Evolutionary conservation across 2,113 vertebrate genomes (phyloP).

Genomic region (Myiozetetes cayanensis): DNA sequence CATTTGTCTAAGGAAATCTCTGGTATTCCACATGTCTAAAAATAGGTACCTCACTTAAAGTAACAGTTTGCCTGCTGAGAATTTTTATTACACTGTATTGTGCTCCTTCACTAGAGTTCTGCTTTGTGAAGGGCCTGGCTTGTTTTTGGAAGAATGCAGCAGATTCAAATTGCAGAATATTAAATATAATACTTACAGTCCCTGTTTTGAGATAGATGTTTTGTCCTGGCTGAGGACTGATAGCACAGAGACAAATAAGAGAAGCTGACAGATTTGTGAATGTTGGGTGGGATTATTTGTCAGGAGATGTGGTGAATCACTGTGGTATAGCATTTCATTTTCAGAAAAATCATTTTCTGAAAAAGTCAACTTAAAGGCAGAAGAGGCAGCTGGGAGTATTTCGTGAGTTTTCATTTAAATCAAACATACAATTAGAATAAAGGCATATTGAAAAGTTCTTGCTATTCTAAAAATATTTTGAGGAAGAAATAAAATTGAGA

Average conservation of each 20-base stretch:
- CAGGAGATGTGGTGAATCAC: slow-evolving; percentile 14
- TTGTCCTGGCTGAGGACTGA: background rate
- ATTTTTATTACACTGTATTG: background rate
- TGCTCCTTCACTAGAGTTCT: background rate
- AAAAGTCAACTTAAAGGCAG: background rate
- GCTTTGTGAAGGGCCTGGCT: background rate
- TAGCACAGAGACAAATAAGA: slow-evolving; percentile 1
- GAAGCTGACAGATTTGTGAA: background rate
- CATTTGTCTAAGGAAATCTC: background rate
- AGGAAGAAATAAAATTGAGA: background rate
- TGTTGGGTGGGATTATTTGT: slow-evolving; percentile 20
- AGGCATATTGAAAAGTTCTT: background rate
- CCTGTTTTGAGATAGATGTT: background rate
- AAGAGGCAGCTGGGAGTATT: slow-evolving; percentile 4
- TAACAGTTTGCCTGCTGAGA: background rate
- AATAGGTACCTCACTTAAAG: background rate
- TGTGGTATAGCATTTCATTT: slow-evolving; percentile 4
- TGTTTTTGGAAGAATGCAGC: background rate
- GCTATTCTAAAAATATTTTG: background rate
- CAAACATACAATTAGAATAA: background rate
- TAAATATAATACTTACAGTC: background rate
- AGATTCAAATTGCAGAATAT: background rate
- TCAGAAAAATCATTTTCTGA: slow-evolving; percentile 15
- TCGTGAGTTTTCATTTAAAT: slow-evolving; percentile 27
- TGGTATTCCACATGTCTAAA: background rate